phyloP scores from a whole-genome alignment of 2,113 vertebrate species.

The Dromas ardeola region DNA sequence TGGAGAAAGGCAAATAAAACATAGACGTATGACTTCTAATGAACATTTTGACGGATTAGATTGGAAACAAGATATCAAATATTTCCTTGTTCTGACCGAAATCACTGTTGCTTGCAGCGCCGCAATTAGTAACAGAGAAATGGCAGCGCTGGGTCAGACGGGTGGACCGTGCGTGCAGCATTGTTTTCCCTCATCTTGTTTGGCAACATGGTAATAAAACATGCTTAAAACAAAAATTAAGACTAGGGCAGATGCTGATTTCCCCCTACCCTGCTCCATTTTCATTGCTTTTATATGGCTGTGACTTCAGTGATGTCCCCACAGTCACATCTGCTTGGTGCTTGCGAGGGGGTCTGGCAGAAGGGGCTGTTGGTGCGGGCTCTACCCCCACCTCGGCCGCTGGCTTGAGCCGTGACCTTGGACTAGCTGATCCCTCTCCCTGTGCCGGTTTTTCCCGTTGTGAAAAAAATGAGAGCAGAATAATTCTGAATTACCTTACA shows the following conservation, averaged over 20 bases:
- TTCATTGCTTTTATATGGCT: background rate
- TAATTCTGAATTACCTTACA: background rate
- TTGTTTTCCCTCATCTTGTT: background rate
- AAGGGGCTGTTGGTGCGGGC: accelerated
- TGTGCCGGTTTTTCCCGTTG: accelerated
- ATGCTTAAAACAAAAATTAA: background rate
- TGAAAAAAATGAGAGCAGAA: background rate
- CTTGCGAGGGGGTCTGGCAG: background rate
- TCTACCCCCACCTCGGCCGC: accelerated
- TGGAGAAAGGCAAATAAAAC: background rate
- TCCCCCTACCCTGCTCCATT: background rate
- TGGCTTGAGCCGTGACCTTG: background rate
- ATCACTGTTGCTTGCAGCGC: background rate
- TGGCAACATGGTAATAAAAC: accelerated
- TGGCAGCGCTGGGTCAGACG: background rate
- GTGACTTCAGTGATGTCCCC: background rate
- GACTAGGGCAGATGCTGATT: background rate
- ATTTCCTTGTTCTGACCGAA: background rate
- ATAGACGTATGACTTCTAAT: background rate
- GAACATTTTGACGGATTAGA: background rate
- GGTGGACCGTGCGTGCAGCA: background rate
- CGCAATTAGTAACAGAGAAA: background rate
- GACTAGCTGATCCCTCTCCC: background rate
- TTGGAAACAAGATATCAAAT: background rate
- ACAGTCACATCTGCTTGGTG: background rate